A percentile compares a stretch with the other conserved stretches of the same genome.
Conservation (phyloP, 2,113 vertebrate species). For the Xiphophorus maculatus region DNA sequence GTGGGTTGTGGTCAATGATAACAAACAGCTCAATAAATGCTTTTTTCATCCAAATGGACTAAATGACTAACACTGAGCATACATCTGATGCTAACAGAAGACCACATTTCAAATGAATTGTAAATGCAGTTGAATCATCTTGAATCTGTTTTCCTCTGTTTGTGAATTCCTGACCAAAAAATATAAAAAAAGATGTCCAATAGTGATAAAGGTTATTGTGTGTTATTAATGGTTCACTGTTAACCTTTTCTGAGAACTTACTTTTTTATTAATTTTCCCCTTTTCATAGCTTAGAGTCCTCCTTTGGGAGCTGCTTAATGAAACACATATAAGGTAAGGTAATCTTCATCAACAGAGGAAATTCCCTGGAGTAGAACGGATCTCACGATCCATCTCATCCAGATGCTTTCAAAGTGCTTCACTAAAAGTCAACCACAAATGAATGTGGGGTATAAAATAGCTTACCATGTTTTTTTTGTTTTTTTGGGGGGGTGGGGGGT, state of each 20-base stretch:
- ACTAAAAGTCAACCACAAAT: conserved; percentile 54
- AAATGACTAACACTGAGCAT: neutral
- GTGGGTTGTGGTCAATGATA: neutral
- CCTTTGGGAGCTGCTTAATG: conserved; percentile 25
- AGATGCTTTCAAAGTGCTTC: conserved; percentile 38
- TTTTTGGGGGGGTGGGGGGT: neutral
- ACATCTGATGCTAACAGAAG: neutral
- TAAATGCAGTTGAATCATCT: neutral
- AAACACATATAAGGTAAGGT: conserved; percentile 41
- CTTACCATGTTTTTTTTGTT: conserved; percentile 44
- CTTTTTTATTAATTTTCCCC: neutral
- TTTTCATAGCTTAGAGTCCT: neutral
- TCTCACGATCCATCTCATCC: conserved; percentile 38
- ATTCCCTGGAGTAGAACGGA: conserved; percentile 29
- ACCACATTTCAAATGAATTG: neutral
- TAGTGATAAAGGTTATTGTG: neutral
- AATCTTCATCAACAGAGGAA: conserved; percentile 51
- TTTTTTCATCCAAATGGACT: conserved; percentile 1
- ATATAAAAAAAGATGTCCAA: neutral
- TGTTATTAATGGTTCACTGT: neutral
- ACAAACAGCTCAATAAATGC: conserved; percentile 2
- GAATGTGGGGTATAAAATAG: conserved; percentile 61
- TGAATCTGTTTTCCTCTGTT: neutral
- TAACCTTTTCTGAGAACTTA: neutral
- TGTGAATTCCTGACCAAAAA: neutral